Conservation (phyloP, 1,140 invertebrate species). For the Ruditapes philippinarum region DNA sequence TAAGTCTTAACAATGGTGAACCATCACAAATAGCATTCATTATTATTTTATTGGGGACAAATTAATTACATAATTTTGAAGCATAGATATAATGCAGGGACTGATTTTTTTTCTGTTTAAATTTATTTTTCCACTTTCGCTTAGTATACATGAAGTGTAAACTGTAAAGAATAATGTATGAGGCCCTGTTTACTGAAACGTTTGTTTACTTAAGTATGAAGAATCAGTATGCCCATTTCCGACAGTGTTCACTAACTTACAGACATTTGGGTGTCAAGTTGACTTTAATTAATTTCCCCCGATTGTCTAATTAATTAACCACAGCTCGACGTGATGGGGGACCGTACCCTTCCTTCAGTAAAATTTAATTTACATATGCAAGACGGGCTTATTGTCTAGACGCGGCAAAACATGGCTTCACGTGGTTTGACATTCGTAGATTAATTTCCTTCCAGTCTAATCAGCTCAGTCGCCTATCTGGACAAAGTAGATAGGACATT, state of each 20-base stretch:
- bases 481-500: constrained; percentile 22
- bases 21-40: too few species aligned
- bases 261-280: constrained; percentile 27
- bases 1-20: too few species aligned
- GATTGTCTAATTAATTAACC: constrained; percentile 44
- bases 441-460: constrained; percentile 17
- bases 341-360: constrained; percentile 2
- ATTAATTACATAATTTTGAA: too few species aligned
- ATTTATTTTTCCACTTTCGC: too few species aligned
- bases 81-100: too few species aligned
- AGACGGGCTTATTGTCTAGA: constrained; percentile 42
- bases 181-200: background rate
- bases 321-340: constrained; percentile 9
- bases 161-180: background rate
- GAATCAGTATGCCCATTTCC: background rate
- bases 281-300: constrained; percentile 39
- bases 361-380: constrained; percentile 46
- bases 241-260: constrained; percentile 1
- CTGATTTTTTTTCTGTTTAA: too few species aligned
- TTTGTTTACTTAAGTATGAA: background rate
- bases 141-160: too few species aligned
- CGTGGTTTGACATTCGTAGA: constrained; percentile 1
- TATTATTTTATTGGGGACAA: too few species aligned
- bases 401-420: constrained; percentile 14
- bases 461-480: background rate